Conservation (phyloP, 2,888 invertebrate species). For the Aspidapion aeneum region DNA sequence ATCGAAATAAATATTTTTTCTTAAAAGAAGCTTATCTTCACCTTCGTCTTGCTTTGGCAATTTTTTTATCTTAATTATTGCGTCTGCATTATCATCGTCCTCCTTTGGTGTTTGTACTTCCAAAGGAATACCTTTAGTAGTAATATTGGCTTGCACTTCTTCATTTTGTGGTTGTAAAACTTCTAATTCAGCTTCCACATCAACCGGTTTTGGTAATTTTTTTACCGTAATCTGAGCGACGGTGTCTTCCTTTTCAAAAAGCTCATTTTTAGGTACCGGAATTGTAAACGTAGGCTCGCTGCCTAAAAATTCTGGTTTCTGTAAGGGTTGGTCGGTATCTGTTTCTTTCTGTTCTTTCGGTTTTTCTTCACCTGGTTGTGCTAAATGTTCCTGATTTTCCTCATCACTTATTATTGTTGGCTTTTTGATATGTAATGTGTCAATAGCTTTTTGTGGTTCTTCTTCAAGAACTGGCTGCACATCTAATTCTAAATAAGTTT, state of each 20-base stretch:
- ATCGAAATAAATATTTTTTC: slow-evolving; percentile 11
- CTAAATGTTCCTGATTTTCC: too few species aligned
- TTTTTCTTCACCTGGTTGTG: too few species aligned
- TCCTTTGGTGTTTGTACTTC: slow-evolving; percentile 24
- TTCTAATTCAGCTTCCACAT: slow-evolving; percentile 5
- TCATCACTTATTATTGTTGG: too few species aligned
- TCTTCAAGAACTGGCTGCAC: slow-evolving; percentile 12
- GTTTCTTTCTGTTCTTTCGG: too few species aligned
- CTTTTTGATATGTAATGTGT: slow-evolving; percentile 4
- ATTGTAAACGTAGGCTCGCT: slow-evolving; percentile 35
- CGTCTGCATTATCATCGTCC: too few species aligned
- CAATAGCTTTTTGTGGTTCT: slow-evolving; percentile 18
- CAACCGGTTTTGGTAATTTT: slow-evolving; percentile 31
- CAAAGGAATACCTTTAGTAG: slow-evolving; percentile 32
- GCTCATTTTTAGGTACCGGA: slow-evolving; percentile 49
- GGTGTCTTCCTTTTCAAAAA: slow-evolving; percentile 33
- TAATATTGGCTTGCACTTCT: slow-evolving; percentile 27
- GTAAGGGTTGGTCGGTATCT: too few species aligned
- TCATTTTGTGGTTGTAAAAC: slow-evolving; percentile 10
- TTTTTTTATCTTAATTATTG: not conserved
- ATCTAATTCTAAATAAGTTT: slow-evolving; percentile 20
- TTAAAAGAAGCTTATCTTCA: too few species aligned
- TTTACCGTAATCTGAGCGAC: slow-evolving; percentile 38
- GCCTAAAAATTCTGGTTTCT: too few species aligned
- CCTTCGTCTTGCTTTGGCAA: too few species aligned